Evolutionary conservation across 2,113 vertebrate genomes (phyloP).

Genomic region (Piprites chloris): DNA sequence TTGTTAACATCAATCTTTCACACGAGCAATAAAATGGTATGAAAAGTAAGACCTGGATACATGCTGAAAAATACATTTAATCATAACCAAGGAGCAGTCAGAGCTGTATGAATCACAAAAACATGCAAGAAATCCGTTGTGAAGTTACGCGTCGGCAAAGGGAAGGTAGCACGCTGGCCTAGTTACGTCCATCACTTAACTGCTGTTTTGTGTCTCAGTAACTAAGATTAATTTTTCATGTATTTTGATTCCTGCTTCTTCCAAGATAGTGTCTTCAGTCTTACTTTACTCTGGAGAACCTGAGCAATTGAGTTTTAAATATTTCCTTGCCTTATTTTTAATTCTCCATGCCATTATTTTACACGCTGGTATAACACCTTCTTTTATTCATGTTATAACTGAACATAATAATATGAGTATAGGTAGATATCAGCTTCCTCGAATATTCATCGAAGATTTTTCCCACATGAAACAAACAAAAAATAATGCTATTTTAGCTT

Average conservation of each 20-base stretch:
- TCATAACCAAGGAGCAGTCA: background rate
- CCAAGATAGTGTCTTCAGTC: background rate
- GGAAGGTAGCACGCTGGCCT: background rate
- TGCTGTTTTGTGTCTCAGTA: background rate
- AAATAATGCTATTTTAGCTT: background rate
- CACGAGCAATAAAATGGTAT: background rate
- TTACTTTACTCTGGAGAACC: background rate
- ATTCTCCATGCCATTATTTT: background rate
- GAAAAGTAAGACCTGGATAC: background rate
- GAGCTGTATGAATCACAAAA: background rate
- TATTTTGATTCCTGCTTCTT: background rate
- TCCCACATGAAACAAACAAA: background rate
- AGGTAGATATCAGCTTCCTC: background rate
- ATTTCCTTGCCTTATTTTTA: background rate
- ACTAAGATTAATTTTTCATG: conserved; percentile 10
- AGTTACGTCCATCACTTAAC: conserved; percentile 10
- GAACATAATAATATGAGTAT: background rate
- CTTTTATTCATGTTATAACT: background rate
- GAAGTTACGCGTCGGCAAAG: background rate
- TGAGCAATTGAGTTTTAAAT: background rate
- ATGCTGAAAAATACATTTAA: background rate
- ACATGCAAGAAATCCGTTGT: background rate
- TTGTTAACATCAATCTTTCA: background rate
- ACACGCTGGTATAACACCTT: background rate
- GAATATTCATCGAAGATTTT: background rate